Evolutionary conservation across 2,113 vertebrate species (phyloP), one percentile per base, ranked within the genome.

Genomic region (Pseudorasbora parva): DNA sequence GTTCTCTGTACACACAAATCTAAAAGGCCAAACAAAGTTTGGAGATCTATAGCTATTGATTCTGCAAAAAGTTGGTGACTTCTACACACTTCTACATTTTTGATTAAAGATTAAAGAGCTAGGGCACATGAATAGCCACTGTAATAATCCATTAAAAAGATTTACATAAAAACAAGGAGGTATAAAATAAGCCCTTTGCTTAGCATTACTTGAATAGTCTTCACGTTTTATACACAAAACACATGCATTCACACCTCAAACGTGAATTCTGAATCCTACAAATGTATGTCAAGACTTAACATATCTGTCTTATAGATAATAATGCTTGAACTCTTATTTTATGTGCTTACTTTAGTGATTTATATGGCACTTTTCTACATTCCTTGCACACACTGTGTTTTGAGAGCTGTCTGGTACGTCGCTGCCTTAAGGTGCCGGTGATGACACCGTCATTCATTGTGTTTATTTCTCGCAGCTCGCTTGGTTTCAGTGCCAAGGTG

Each of bases 381-480:
- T 78, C 56, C 23, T 37, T 43, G 37, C 76, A 78, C 56, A 25
- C n/a, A 6, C 14, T 1, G 56, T 60, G 75, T 78, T 78, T 78
- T 78, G 76, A 60, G 56, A 57, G 56, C 33, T 78, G 56, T 73
- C 71, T 23, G 23, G 1, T 27, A 49, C 23, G 6, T 25, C 12
- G 7, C 21, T 25, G 33, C n/a, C 7, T 23, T 8, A 37, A 23
- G 56, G 76, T 19, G 56, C 37, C 23, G 56, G 75, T 60, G n/a
- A 60, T 62, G 76, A 62, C 76, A 25, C 76, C 4, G 56, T 43
- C 56, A 78, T 9, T 78, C 76, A 78, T 10, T 78, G n/a, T 78
- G 76, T 78, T 78, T 78, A 45, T 43, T 78, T 78, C 37, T 60
- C 21, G 17, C 60, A 78, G 56, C 75, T 78, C 51, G 8, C 51